phyloP scores from a whole-genome alignment of 2,113 vertebrate species.

The Aspiorhynchus laticeps region DNA sequence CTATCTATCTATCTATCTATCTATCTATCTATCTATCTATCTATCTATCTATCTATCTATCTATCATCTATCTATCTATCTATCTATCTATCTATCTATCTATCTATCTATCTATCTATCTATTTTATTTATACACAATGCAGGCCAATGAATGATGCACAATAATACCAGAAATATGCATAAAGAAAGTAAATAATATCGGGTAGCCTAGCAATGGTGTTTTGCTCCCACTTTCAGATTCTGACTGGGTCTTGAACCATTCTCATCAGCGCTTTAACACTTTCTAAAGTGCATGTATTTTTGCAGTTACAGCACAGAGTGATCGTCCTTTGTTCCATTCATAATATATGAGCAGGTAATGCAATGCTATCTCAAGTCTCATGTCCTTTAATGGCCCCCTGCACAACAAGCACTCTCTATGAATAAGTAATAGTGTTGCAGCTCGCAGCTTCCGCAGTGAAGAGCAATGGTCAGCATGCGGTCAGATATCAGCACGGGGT shows the following conservation, averaged over 20 bases:
- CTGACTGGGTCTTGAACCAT: not conserved
- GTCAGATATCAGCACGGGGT: not conserved
- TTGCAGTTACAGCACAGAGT: slow-evolving; percentile 46
- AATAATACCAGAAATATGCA: not conserved
- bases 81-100: no score
- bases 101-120: no score
- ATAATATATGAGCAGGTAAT: slow-evolving; percentile 57
- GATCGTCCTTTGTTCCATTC: slow-evolving; percentile 52
- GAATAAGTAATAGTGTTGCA: slow-evolving; percentile 51
- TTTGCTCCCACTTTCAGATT: not conserved
- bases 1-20: no score
- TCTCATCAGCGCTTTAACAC: not conserved
- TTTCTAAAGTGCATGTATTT: slow-evolving; percentile 50
- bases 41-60: no score
- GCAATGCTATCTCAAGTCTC: slow-evolving; percentile 50
- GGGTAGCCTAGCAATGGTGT: not conserved
- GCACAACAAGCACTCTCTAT: slow-evolving; percentile 50
- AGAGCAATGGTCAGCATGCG: not conserved
- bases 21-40: no score
- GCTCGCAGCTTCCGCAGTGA: slow-evolving; percentile 13
- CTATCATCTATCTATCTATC: no score
- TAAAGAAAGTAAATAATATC: not conserved
- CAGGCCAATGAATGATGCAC: not conserved
- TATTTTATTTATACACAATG: not conserved
- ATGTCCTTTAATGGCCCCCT: slow-evolving; percentile 56